Evolutionary conservation across 1,140 invertebrate species (phyloP), one percentile per base, ranked within the genome.

Genomic region (Copidosoma floridanum): DNA sequence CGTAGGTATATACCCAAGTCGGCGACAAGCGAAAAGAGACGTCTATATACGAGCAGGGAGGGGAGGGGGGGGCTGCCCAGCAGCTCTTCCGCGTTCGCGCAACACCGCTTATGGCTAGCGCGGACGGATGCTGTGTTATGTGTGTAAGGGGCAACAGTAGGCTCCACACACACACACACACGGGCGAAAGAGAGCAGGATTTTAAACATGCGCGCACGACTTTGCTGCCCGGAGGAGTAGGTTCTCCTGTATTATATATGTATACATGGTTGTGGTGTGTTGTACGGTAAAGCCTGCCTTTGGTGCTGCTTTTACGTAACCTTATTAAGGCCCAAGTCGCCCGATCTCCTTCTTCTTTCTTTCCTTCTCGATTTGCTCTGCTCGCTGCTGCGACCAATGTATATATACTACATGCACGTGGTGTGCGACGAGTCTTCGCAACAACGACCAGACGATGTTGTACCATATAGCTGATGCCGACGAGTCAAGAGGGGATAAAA

Each of bases 11-110:
- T 59, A 44, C 46, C 24, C 32, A 10, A 16, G 5, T 14, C 27
- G 23, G 5, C 11, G 26, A 26, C 40, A 26, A n/a, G 38, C 41
- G 48, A 43, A 41, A 60, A 35, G 57, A 64, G 16, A 16, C 14
- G 56, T 48, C 57, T 46, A 52, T n/a, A n/a, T n/a, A n/a, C n/a
- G n/a, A n/a, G n/a, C n/a, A n/a, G n/a, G n/a, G n/a, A n/a, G n/a
- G n/a, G n/a, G n/a, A n/a, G n/a, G n/a, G n/a, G n/a, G n/a, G n/a
- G n/a, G n/a, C n/a, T n/a, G n/a, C n/a, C 18, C 62, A 40, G 37
- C n/a, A n/a, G 68, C 66, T 69, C 71, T 73, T 73, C 71, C 71
- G 71, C 67, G 71, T 73, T 72, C 66, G 66, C 67, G 71, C 66
- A 70, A 72, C n/a, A n/a, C 68, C 68, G 64, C 65, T 71, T 71